These are phyloP conservation scores for Torymus auratus DNA, from an alignment of 2,888 invertebrate species.

Conservation along the genomic window DNA sequence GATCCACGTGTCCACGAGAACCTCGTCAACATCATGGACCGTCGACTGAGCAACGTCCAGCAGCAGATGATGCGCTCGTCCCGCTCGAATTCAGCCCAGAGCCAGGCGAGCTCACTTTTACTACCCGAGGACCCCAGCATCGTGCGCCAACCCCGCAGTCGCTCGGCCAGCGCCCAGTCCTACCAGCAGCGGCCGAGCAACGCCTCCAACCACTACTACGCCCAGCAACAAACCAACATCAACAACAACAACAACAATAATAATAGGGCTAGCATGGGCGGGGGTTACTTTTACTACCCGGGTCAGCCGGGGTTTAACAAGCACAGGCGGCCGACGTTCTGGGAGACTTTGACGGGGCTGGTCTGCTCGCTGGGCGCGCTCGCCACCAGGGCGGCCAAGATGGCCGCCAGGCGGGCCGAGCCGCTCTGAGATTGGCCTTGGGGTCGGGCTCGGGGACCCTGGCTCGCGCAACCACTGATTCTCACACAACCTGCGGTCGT, in stretches of 20 bases:
- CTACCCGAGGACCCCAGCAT: constrained; percentile 18
- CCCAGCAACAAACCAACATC: neutral
- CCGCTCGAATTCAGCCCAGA: constrained; percentile 54
- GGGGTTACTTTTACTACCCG: constrained; percentile 60
- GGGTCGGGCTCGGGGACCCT: neutral
- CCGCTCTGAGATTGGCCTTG: constrained; percentile 65
- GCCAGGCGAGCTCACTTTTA: constrained; percentile 34
- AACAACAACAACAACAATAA: constrained; percentile 45
- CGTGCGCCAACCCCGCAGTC: constrained; percentile 26
- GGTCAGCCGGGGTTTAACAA: constrained; percentile 53
- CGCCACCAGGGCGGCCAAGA: constrained; percentile 75
- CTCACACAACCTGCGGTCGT: too few relatives aligned
- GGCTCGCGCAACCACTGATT: neutral
- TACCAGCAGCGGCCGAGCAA: constrained; percentile 57
- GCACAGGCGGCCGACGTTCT: constrained; percentile 68
- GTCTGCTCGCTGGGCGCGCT: constrained; percentile 77
- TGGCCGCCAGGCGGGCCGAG: constrained; percentile 70
- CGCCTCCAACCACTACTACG: constrained; percentile 26
- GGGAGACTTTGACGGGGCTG: constrained; percentile 77
- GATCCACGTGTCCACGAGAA: constrained; percentile 70
- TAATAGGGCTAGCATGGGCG: constrained; percentile 52
- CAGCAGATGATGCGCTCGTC: constrained; percentile 54
- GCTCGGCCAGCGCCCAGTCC: neutral
- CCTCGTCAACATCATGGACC: constrained; percentile 71
- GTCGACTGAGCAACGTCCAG: constrained; percentile 72